Conservation (phyloP, 1,140 invertebrate species). For the Drosophila seguyi region DNA sequence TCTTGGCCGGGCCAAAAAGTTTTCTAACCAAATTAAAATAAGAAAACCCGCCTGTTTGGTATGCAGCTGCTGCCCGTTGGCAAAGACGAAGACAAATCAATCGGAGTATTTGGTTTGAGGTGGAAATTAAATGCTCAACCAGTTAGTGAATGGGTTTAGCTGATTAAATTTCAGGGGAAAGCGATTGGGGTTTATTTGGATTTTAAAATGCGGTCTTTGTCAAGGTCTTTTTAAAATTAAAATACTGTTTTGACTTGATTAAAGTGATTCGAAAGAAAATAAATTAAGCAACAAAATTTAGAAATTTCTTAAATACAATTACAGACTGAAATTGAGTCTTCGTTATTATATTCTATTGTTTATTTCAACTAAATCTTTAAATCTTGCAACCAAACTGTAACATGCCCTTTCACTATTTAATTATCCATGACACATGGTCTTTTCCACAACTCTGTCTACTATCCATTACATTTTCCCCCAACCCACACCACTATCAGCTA, state of each 20-base stretch:
- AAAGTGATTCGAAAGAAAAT: not conserved
- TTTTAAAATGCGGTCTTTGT: not conserved
- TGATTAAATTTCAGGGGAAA: conserved; percentile 10
- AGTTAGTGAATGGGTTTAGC: conserved; percentile 27
- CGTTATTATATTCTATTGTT: not conserved
- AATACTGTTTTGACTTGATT: not conserved
- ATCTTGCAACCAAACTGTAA: not conserved
- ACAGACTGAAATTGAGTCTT: not conserved
- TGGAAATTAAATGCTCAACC: conserved; percentile 16
- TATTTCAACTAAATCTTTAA: not conserved
- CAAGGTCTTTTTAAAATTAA: not conserved
- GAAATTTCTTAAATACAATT: not conserved
- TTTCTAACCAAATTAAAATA: conserved; percentile 76
- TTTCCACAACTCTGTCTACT: not conserved
- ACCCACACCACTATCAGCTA: conserved; percentile 27
- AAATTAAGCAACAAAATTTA: no score
- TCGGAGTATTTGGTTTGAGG: conserved; percentile 22
- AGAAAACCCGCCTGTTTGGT: conserved; percentile 46
- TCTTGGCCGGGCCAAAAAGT: conserved; percentile 30
- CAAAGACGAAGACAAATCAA: conserved; percentile 43
- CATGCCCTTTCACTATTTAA: not conserved
- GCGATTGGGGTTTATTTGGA: not conserved
- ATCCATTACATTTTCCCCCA: conserved; percentile 1
- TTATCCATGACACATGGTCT: not conserved
- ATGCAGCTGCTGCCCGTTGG: conserved; percentile 58